phyloP scores from a whole-genome alignment of 2,888 invertebrate genomes.

The Lithophane semibrunnea region DNA sequence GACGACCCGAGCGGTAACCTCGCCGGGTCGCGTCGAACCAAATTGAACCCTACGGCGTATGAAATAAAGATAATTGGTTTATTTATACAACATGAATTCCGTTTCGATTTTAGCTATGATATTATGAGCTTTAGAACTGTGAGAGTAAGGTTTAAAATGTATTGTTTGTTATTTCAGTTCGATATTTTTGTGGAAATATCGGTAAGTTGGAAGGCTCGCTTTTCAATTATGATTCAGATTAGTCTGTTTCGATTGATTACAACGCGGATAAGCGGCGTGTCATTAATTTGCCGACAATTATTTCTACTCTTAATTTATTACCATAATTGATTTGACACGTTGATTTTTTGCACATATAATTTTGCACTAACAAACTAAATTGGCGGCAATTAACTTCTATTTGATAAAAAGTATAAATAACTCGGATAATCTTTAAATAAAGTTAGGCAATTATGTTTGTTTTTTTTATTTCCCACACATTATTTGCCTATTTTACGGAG shows the following conservation, averaged over 20 bases:
- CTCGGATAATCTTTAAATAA: constrained; percentile 19
- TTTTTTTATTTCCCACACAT: constrained; percentile 53
- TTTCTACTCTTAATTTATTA: constrained; percentile 63
- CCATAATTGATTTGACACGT: constrained; percentile 67
- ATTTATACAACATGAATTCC: constrained; percentile 46
- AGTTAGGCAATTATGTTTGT: constrained; percentile 49
- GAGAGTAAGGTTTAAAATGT: constrained; percentile 35
- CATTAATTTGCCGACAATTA: constrained; percentile 58
- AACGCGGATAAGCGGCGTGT: constrained; percentile 47
- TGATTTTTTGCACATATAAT: constrained; percentile 47
- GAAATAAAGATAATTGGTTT: constrained; percentile 59
- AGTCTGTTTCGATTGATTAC: constrained; percentile 58
- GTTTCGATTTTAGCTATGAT: not conserved
- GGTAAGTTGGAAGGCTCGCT: constrained; percentile 48
- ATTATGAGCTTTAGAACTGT: constrained; percentile 47
- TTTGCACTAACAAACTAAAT: constrained; percentile 63
- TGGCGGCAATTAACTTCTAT: constrained; percentile 60
- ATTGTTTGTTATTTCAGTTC: constrained; percentile 18
- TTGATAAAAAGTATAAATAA: constrained; percentile 47
- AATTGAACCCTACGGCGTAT: constrained; percentile 54
- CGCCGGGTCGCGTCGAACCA: constrained; percentile 50
- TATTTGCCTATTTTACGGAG: constrained; percentile 5
- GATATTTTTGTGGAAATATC: constrained; percentile 44
- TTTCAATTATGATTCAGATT: constrained; percentile 61
- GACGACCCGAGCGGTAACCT: constrained; percentile 80